Evolutionary conservation across 2,888 invertebrate species (phyloP), one percentile per base, ranked within the genome.

Genomic region (Autographa gamma): DNA sequence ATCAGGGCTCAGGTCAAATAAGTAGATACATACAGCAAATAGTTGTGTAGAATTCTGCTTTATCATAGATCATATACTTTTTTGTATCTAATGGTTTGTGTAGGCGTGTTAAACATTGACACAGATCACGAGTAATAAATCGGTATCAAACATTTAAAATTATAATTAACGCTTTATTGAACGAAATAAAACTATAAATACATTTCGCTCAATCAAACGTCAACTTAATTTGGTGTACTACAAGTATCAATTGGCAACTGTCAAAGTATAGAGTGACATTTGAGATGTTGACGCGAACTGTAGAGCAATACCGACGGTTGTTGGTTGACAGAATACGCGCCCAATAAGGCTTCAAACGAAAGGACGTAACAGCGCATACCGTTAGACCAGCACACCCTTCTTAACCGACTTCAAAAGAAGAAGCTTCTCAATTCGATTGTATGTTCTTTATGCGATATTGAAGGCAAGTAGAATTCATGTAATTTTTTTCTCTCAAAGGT

Each of bases 121-220:
- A 52, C n/a, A 52, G 18, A 18, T 52, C 52, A 52, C 52, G 54
- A 0, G 11, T 11, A 11, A 54, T 19, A 38, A 43, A 34, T 54
- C n/a, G 18, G 54, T n/a, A 60, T 9, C 54, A 54, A 43, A 59
- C 31, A 43, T 56, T 58, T 6, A 59, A 58, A 65, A 31, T 48
- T n/a, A n/a, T 34, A 19, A 6, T 1, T 25, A 41, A n/a, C 9
- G 31, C 64, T 66, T 41, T 34, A 19, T 54, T 60, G 65, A 25
- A 43, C 56, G 73, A 67, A 79, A 68, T 74, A 31, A 59, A 14
- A 56, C 69, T 63, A 66, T 70, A 74, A 73, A 74, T 71, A 76
- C 60, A 67, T 34, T 63, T 69, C 76, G 72, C 60, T 83, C 82
- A 81, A 73, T 82, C 80, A 83, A 66, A 66, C 58, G 80, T 81